phyloP scores from a whole-genome alignment of 1,140 invertebrate species.

The Drosophila triauraria region DNA sequence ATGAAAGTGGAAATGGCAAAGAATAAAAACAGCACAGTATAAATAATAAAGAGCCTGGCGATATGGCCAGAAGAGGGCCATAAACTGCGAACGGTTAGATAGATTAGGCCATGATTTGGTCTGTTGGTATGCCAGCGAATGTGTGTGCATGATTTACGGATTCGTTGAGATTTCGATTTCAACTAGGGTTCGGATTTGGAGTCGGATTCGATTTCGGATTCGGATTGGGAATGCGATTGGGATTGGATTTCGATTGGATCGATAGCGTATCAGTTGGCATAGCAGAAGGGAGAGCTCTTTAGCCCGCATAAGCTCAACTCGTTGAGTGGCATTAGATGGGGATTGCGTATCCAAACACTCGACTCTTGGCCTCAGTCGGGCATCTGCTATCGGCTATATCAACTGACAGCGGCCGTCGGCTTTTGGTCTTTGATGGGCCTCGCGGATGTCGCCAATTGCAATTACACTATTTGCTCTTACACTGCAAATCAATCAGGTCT shows the following conservation, averaged over 20 bases:
- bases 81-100: constrained; percentile 66
- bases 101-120: constrained; percentile 81
- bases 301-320: constrained; percentile 65
- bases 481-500: constrained; percentile 73
- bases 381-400: neutral
- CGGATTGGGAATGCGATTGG: constrained; percentile 17
- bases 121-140: constrained; percentile 41
- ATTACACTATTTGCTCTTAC: constrained; percentile 75
- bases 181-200: constrained; percentile 22
- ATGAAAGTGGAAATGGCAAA: constrained; percentile 64
- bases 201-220: constrained; percentile 20
- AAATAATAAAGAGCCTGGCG: constrained; percentile 68
- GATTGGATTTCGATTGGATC: constrained; percentile 25
- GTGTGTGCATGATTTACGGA: constrained; percentile 70
- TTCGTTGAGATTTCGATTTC: constrained; percentile 69
- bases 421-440: constrained; percentile 59
- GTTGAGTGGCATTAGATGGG: constrained; percentile 72
- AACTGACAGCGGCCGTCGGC: constrained; percentile 29
- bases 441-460: constrained; percentile 59
- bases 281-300: constrained; percentile 23
- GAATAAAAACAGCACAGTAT: constrained; percentile 59
- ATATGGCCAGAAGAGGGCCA: constrained; percentile 75
- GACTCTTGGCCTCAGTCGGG: constrained; percentile 26
- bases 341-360: constrained; percentile 73
- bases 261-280: constrained; percentile 27